Percentiles rank a stretch among this genome's conserved stretches.
phyloP scores from a whole-genome alignment of 2,888 invertebrate species.

The Drosophila prolongata region DNA sequence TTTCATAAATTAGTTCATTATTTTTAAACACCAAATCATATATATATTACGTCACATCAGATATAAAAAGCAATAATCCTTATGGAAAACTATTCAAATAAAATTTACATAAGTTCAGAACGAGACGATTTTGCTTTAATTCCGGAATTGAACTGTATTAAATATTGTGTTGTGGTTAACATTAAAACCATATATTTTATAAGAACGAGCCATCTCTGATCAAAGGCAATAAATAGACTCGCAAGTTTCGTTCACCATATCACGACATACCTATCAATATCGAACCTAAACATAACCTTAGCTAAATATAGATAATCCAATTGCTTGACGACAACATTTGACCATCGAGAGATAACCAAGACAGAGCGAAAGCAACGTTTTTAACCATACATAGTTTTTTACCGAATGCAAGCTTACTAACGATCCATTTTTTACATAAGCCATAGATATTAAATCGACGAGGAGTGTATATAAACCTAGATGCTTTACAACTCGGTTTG shows the following conservation, averaged over 20 bases:
- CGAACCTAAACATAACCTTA: slow-evolving; percentile 28
- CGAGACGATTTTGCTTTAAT: too few species aligned
- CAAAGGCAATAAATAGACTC: slow-evolving; percentile 33
- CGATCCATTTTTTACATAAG: slow-evolving; percentile 50
- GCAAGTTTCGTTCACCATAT: slow-evolving; percentile 60
- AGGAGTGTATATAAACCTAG: slow-evolving; percentile 34
- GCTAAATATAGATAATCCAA: slow-evolving; percentile 43
- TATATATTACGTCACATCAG: too few species aligned
- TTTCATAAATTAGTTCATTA: slow-evolving; percentile 9
- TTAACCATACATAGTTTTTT: slow-evolving; percentile 37
- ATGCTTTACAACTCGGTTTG: slow-evolving; percentile 52
- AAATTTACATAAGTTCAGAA: too few species aligned
- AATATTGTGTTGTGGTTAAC: too few species aligned
- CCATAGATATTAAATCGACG: slow-evolving; percentile 32
- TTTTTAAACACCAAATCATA: too few species aligned
- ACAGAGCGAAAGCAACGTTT: slow-evolving; percentile 30
- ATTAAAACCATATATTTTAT: neutral
- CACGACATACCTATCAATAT: slow-evolving; percentile 73
- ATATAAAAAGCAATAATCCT: neutral
- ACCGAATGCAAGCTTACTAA: slow-evolving; percentile 45
- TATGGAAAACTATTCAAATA: too few species aligned
- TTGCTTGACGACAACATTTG: slow-evolving; percentile 23
- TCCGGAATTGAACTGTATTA: too few species aligned
- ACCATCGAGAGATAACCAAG: slow-evolving; percentile 25
- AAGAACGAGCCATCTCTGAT: slow-evolving; percentile 27